Evolutionary conservation across 2,113 vertebrate species (phyloP).

Genomic region (Scalopus aquaticus): DNA sequence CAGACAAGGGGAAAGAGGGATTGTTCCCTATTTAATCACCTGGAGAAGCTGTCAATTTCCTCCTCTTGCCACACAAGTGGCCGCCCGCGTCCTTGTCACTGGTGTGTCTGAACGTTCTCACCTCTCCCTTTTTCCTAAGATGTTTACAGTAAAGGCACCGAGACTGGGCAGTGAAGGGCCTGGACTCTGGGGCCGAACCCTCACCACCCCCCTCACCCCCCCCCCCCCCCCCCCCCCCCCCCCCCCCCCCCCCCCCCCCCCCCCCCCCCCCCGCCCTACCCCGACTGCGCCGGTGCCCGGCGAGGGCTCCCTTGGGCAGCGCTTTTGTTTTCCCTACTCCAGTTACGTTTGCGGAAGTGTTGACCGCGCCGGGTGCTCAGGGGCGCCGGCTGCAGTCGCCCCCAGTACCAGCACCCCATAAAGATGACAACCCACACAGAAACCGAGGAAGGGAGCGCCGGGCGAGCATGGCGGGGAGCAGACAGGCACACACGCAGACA

Average conservation of each 20-base stretch:
- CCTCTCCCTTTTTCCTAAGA: neutral
- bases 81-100: neutral
- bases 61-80: neutral
- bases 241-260: neutral
- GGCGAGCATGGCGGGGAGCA: neutral
- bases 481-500: too few species aligned
- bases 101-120: neutral
- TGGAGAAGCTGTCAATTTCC: constrained; percentile 10
- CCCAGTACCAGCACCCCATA: constrained; percentile 15
- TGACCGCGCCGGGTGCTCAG: neutral
- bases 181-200: neutral
- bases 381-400: constrained; percentile 9
- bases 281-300: neutral
- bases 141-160: neutral
- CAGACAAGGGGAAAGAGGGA: neutral
- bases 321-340: constrained; percentile 76
- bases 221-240: neutral
- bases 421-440: constrained; percentile 15
- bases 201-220: neutral
- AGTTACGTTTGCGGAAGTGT: constrained; percentile 81
- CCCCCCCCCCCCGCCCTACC: neutral
- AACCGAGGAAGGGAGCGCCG: neutral
- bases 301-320: neutral
- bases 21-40: neutral
- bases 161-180: neutral